Evolutionary conservation across 92 coral and sea anemone genomes (phyloP), one percentile per base, ranked within the genome.

Genomic region (Nematostella vectensis): DNA sequence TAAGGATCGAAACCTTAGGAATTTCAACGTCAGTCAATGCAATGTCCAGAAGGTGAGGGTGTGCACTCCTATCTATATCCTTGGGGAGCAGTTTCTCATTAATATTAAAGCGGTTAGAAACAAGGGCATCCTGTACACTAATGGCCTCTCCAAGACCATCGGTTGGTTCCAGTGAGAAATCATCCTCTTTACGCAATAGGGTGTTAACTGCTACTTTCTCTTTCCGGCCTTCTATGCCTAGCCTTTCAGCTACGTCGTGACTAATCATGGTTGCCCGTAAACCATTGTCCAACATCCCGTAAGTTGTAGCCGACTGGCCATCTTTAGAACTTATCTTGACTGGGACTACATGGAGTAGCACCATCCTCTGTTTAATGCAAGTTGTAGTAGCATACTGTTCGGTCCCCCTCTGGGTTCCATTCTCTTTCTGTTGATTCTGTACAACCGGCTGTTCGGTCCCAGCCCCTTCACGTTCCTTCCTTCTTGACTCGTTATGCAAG

Each of bases 291-390:
- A 36, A 36, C 42, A 36, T 36, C 15, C 42, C 42, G 27, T 61
- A 61, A 8, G 42, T 36, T 8, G 42, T 36, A 15, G 15, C 15
- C 9, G 42, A 36, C 15, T 36, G 8, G 8, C 42, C 42, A 8
- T 36, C 15, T 36, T 8, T 8, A 36, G 42, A 36, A 8, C 8
- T 36, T 15, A 36, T 15, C 42, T 36, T 36, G 15, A 36, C 42
- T 36, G 42, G 42, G 42, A 36, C 42, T 36, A 36, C 42, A 36
- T 36, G 42, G 42, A 36, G 42, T 8, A 36, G 42, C 8, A 36
- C 42, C 13, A 8, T 60, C 42, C 15, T 36, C 15, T 8, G 9
- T 36, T 15, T 15, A 8, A 36, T 8, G 9, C 42, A 8, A 8
- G 42, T 36, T 15, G 42, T 36, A 36, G 42, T 36, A 15, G 42